phyloP scores from a whole-genome alignment of 2,113 vertebrate species.

The Salvelinus sp. region DNA sequence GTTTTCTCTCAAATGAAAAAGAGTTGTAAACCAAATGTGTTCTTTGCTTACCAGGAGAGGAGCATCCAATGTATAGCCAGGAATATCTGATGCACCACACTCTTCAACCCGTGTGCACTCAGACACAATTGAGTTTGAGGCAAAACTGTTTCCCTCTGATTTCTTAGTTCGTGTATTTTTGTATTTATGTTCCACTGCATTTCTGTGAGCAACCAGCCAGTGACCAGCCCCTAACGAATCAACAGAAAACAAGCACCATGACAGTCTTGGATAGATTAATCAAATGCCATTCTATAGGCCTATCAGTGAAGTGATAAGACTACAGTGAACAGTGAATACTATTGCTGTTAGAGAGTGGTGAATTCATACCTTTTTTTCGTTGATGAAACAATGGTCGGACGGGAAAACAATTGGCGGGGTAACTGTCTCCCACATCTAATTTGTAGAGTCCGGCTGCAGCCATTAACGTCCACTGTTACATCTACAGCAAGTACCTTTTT shows the following conservation, averaged over 20 bases:
- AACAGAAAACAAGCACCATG: background rate
- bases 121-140: background rate
- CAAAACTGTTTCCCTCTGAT: background rate
- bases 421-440: constrained; percentile 1
- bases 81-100: background rate
- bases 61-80: constrained; percentile 4
- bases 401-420: background rate
- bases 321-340: background rate
- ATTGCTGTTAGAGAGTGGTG: background rate
- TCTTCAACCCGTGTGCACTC: background rate
- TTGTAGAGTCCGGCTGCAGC: constrained; percentile 1
- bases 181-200: constrained; percentile 3
- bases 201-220: constrained; percentile 4
- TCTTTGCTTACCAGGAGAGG: constrained; percentile 1
- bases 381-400: constrained; percentile 2
- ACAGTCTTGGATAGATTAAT: background rate
- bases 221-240: background rate
- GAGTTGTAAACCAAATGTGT: no score
- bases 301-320: background rate
- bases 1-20: no score
- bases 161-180: background rate
- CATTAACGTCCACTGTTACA: background rate
- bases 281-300: background rate
- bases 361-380: background rate
- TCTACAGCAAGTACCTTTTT: no score